Evolutionary conservation across 1,140 invertebrate genomes (phyloP), one percentile per base, ranked within the genome.

Genomic region (Lordiphosa clarofinis): DNA sequence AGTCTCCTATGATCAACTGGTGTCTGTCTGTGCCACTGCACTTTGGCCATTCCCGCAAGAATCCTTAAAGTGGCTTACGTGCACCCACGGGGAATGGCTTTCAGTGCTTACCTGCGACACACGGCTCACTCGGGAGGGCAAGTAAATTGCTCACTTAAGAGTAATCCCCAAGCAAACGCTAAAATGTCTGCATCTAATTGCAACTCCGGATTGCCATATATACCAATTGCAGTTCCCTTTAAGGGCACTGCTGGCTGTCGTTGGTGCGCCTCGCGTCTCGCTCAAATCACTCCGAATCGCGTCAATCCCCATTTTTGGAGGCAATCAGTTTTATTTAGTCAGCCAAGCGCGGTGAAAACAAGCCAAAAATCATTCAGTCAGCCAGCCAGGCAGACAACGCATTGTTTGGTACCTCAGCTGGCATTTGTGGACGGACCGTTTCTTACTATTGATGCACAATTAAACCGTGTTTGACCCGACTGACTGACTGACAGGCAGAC

Each of bases 371-470:
- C 54, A 56, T 15, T 53, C 62, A 70, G 61, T 56, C 56, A 56
- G 39, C 52, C 52, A 56, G 38, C 35, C 43, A 56, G 40, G 47
- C 43, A 60, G 40, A 52, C 21, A 21, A 21, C 24, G 24, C 24
- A 28, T 28, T 28, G 24, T 28, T 28, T 61, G 53, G 50, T 68
- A 44, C 58, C 60, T 44, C 59, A 68, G 35, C 68, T 69, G 53
- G 21, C 21, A 21, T 21, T 21, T 21, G 21, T 21, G 21, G 21
- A 21, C 21, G 21, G 58, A 28, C 24, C 24, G 54, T 59, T 62
- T 40, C 56, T 69, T 71, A 44, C 63, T 31, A 61, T 81, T 65
- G 70, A 66, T 59, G 62, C 72, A 72, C 67, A 81, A 81, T 81
- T 75, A 72, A 74, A 63, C 52, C 61, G 60, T 38, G 42, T 65